phyloP scores from a whole-genome alignment of 2,888 invertebrate species.

The Synergus gifuensis region DNA sequence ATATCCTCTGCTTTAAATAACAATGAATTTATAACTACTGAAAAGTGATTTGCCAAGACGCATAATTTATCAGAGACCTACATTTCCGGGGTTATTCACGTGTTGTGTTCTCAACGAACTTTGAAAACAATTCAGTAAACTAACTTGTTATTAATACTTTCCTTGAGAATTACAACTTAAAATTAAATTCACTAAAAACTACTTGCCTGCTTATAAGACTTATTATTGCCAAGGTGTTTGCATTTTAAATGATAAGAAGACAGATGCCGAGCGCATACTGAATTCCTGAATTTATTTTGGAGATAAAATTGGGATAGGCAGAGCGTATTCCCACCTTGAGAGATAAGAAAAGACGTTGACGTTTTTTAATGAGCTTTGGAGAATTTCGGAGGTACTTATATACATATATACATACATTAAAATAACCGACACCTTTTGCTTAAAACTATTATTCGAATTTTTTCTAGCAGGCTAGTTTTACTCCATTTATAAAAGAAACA shows the following conservation, averaged over 20 bases:
- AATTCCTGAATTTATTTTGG: not conserved
- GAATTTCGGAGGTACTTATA: no score
- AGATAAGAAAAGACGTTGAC: not conserved
- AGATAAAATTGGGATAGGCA: conserved; percentile 15
- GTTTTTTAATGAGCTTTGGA: no score
- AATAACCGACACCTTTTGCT: not conserved
- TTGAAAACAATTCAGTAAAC: not conserved
- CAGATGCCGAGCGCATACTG: not conserved
- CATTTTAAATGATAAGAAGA: conserved; percentile 7
- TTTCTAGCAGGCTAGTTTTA: not conserved
- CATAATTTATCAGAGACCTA: not conserved
- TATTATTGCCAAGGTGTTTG: not conserved
- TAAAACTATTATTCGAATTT: not conserved
- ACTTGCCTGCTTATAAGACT: not conserved
- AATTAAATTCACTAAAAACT: not conserved
- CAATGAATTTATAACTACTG: not conserved
- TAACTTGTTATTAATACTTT: not conserved
- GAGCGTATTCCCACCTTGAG: not conserved
- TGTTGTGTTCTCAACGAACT: not conserved
- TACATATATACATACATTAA: no score
- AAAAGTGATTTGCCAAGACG: not conserved
- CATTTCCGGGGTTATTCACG: not conserved
- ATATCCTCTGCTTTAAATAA: no score
- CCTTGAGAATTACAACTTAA: not conserved
- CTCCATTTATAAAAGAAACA: not conserved